Conservation (phyloP, 2,888 invertebrate species). For the Suillia variegata region DNA sequence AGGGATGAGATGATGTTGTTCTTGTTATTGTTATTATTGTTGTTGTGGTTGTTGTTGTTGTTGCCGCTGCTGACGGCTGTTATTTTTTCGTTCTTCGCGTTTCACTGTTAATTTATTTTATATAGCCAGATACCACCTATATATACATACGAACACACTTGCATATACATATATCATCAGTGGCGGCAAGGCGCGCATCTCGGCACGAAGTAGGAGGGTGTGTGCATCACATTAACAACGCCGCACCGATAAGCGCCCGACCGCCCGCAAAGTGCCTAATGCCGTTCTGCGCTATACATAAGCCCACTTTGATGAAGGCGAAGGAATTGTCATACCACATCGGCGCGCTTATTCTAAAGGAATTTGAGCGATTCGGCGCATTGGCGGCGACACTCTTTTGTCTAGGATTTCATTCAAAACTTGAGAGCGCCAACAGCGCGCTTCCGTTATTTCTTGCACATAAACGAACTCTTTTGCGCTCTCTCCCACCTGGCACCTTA, state of each 20-base stretch:
- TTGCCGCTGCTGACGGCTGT: too few species aligned
- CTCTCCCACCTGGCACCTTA: too few species aligned
- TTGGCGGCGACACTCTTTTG: too few species aligned
- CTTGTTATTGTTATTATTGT: constrained; percentile 15
- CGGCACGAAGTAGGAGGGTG: neutral
- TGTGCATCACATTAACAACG: neutral
- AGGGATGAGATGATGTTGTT: constrained; percentile 2
- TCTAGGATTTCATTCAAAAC: constrained; percentile 44
- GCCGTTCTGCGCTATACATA: too few species aligned
- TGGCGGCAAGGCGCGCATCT: constrained; percentile 11
- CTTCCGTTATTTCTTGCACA: neutral
- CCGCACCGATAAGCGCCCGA: too few species aligned
- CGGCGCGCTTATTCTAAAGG: constrained; percentile 6
- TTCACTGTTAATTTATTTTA: constrained; percentile 12
- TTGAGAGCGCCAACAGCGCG: constrained; percentile 17
- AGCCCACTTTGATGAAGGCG: too few species aligned
- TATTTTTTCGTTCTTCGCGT: neutral
- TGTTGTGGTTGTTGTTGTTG: too few species aligned
- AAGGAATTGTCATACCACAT: neutral
- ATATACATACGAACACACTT: constrained; percentile 12
- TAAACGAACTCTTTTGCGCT: neutral
- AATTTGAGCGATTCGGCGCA: constrained; percentile 42
- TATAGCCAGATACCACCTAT: too few species aligned
- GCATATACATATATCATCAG: constrained; percentile 10
- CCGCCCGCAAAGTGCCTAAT: too few species aligned